Conservation (phyloP, 2,797 vertebrate genomes). For the Poeciliopsis presidionis region DNA sequence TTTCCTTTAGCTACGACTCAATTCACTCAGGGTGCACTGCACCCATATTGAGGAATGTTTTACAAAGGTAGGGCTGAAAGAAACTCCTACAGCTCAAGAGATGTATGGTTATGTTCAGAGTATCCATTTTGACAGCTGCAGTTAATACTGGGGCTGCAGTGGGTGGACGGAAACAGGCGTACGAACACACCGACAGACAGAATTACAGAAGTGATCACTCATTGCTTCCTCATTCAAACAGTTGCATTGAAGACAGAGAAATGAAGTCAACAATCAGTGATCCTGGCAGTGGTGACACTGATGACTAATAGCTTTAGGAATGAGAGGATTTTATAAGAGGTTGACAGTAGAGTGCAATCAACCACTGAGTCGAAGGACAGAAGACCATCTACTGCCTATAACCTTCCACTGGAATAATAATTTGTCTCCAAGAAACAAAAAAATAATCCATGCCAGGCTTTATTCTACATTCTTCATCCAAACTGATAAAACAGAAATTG, state of each 20-base stretch:
- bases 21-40: constrained; percentile 26
- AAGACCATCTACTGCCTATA: constrained; percentile 14
- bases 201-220: constrained; percentile 5
- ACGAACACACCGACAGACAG: background rate
- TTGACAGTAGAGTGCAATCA: constrained; percentile 46
- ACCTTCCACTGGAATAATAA: background rate
- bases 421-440: background rate
- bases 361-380: constrained; percentile 26
- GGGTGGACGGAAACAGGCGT: constrained; percentile 27
- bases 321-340: constrained; percentile 38
- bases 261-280: constrained; percentile 40
- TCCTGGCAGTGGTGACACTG: constrained; percentile 36
- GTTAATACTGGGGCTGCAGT: constrained; percentile 42
- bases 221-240: constrained; percentile 29
- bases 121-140: constrained; percentile 72
- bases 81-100: constrained; percentile 44
- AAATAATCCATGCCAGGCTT: background rate
- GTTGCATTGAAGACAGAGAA: constrained; percentile 27
- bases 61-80: constrained; percentile 52
- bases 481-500: background rate
- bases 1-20: constrained; percentile 21
- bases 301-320: constrained; percentile 32
- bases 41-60: constrained; percentile 37
- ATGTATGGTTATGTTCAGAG: constrained; percentile 58
- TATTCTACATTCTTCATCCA: background rate